Conservation (phyloP, 2,113 vertebrate species). For the Apodemus speciosus region DNA sequence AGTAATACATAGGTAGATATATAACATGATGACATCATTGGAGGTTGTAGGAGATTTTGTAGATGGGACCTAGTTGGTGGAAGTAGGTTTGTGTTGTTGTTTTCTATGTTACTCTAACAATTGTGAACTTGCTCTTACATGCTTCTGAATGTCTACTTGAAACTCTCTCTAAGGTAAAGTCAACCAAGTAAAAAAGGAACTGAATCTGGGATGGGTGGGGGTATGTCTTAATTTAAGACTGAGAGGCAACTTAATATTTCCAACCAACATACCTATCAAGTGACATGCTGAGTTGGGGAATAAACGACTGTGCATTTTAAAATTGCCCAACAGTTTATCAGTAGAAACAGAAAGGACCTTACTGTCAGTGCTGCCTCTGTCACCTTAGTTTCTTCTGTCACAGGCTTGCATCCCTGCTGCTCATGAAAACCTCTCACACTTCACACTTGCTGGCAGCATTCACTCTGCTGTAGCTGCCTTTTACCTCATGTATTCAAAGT, state of each 20-base stretch:
- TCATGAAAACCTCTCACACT: conserved; percentile 53
- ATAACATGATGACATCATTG: not conserved
- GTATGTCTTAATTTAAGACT: not conserved
- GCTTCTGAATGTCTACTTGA: not conserved
- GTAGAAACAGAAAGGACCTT: conserved; percentile 21
- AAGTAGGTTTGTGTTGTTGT: not conserved
- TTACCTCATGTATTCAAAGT: conserved; percentile 79
- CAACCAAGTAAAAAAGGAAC: not conserved
- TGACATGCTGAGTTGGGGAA: not conserved
- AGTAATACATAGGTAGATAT: not conserved
- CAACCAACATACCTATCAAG: not conserved
- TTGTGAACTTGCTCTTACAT: not conserved
- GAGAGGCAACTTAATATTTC: conserved; percentile 16
- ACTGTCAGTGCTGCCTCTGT: not conserved
- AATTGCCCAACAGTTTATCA: conserved; percentile 19
- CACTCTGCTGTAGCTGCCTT: conserved; percentile 62
- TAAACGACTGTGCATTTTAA: not conserved
- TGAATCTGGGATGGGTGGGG: not conserved
- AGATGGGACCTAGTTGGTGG: not conserved
- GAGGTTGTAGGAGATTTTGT: not conserved
- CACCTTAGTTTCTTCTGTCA: conserved; percentile 45
- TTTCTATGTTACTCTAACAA: not conserved
- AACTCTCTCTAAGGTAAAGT: not conserved
- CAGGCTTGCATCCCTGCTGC: not conserved
- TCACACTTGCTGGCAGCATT: conserved; percentile 66